Percentiles rank a stretch among this genome's conserved stretches.
phyloP scores from a whole-genome alignment of 1,140 invertebrate species.

The Amyelois transitella region DNA sequence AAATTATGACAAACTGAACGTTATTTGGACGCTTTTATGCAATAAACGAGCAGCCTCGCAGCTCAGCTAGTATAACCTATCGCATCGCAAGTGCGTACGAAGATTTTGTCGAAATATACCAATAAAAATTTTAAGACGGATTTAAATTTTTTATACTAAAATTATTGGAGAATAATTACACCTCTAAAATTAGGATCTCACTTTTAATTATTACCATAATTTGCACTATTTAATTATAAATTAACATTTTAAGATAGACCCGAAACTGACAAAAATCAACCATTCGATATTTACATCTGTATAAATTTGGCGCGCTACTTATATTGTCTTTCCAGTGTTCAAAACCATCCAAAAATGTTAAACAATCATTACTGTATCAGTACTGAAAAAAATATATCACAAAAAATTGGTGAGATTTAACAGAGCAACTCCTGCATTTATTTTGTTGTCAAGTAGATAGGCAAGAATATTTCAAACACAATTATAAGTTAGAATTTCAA shows the following conservation, averaged over 20 bases:
- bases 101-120: no score
- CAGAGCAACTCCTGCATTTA: slow-evolving; percentile 2
- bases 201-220: background rate
- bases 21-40: no score
- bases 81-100: no score
- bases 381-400: slow-evolving; percentile 26
- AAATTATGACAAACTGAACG: background rate
- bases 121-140: no score
- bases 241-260: background rate
- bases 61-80: no score
- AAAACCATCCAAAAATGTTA: slow-evolving; percentile 13
- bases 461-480: slow-evolving; percentile 14
- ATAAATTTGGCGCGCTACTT: slow-evolving; percentile 1
- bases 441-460: background rate
- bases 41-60: no score
- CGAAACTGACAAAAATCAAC: background rate
- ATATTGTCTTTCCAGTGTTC: slow-evolving; percentile 1
- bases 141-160: no score
- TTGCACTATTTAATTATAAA: background rate
- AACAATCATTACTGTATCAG: slow-evolving; percentile 8
- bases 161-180: no score
- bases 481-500: slow-evolving; percentile 2
- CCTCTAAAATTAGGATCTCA: no score
- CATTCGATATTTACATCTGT: background rate
- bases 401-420: slow-evolving; percentile 25